Evolutionary conservation across 1,140 invertebrate genomes (phyloP).

Genomic region (Aphaenogaster floridana): DNA sequence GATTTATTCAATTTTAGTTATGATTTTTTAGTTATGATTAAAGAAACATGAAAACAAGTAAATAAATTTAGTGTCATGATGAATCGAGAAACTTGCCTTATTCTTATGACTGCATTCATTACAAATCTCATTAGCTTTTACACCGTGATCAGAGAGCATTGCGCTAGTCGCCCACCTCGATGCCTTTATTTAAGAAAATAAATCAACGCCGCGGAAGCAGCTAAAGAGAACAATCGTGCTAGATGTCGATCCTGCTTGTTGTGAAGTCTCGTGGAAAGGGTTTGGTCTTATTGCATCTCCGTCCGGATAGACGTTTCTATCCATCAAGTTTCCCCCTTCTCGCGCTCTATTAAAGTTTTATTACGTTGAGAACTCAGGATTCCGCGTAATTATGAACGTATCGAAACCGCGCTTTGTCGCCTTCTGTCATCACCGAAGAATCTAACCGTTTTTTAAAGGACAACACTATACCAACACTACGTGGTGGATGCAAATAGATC

Average conservation of each 20-base stretch:
- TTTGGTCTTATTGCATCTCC: constrained; percentile 71
- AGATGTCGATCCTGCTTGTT: constrained; percentile 31
- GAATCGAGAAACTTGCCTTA: background rate
- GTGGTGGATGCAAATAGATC: background rate
- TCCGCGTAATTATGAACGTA: constrained; percentile 22
- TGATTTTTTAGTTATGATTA: constrained; percentile 1
- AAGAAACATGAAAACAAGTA: background rate
- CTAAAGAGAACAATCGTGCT: background rate
- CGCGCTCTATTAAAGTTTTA: constrained; percentile 47
- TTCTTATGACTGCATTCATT: background rate
- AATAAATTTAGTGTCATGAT: background rate
- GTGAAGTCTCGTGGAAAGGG: constrained; percentile 46
- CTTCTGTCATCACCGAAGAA: background rate
- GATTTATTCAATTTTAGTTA: background rate
- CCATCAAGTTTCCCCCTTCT: constrained; percentile 27
- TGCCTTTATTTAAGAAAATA: too few relatives aligned
- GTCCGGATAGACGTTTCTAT: constrained; percentile 5
- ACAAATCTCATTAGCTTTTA: constrained; percentile 8
- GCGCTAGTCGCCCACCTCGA: too few relatives aligned
- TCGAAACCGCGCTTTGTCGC: background rate
- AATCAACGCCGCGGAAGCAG: constrained; percentile 27
- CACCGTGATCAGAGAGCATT: background rate
- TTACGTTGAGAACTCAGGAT: constrained; percentile 31
- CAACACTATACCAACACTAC: background rate
- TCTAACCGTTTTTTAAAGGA: background rate